Evolutionary conservation across 2,888 invertebrate genomes (phyloP), one percentile per base, ranked within the genome.

Genomic region (Idaea straminata): DNA sequence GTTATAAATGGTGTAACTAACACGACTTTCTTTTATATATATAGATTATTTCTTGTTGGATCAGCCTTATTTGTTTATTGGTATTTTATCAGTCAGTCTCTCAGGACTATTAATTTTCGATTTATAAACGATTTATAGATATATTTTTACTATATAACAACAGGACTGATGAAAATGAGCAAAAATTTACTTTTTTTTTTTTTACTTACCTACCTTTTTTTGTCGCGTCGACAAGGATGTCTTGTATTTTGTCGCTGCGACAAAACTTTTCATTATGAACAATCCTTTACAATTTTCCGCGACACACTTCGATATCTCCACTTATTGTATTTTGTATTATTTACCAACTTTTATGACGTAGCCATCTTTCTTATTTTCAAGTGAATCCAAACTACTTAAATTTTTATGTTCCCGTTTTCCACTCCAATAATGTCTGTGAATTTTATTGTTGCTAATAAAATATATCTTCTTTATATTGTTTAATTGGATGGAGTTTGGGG

Each of bases 291-390:
- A 59, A 59, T 59, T 64, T 71, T 77, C 76, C 77, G 75, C 77
- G 78, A 79, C 79, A 81, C 77, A 79, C 86, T 83, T 77, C 86
- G 86, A 90, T 91, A 91, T 88, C 83, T 86, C 83, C 88, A 91
- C 90, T 91, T 92, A 92, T 91, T 91, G 91, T 92, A 91, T 92
- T 91, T 91, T 91, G 92, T 92, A 91, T 90, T 92, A 91, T 91
- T 91, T 91, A 91, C 91, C 87, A 83, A 85, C 86, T 85, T 90
- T 92, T 92, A 92, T 87, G 90, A 90, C 72, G 81, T 74, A 82
- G 84, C 87, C 86, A 77, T 83, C 86, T 69, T 69, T 67, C 87
- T 89, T 91, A 91, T 89, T 92, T 91, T 91, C 87, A 85, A 90
- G 86, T 84, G 84, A 87, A 87, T 90, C 88, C 87, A 83, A 89